Evolutionary conservation across 2,797 vertebrate genomes (phyloP), one percentile per base, ranked within the genome.

Genomic region (Gymnoscopelus braueri): DNA sequence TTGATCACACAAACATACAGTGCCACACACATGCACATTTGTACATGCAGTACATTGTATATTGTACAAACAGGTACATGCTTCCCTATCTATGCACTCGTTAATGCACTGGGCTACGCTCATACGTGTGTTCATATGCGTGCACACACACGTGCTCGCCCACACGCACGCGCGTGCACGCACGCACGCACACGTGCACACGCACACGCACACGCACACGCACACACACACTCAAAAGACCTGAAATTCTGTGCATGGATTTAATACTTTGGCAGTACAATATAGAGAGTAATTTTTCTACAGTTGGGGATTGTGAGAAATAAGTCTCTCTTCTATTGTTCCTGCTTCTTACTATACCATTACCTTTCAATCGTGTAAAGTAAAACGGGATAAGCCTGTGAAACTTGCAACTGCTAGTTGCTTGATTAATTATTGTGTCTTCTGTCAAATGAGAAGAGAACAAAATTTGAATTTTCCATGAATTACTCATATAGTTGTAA

Each of bases 251-350:
- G 73, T 75, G 80, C 72, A 75, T 78, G 69, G 83, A 63, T 86
- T 83, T 89, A 86, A 91, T 81, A 78, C 65, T 77, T 79, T 93
- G 91, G 89, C 90, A 91, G 81, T 78, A 85, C 83, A 88, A 83
- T 86, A 81, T 83, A 87, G 82, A 87, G 80, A 82, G 79, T 75
- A 78, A 83, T 89, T 88, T 90, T 88, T 86, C 84, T 86, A 71
- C 76, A 82, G 75, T 87, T 86, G 88, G 83, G 83, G 86, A 64
- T 85, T 93, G 91, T 89, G 88, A 90, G 85, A 63, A 62, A 74
- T 63, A 75, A 77, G 72, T 81, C 78, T 83, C 69, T 85, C 83
- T 81, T 79, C 81, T 62, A 81, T 88, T 87, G 84, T 87, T 75
- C 72, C 72, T 65, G 72, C 61, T 84, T 29, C 7, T n/a, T 52